Conservation (phyloP, 1,140 invertebrate species). For the Pseudomyrmex cubaensis region DNA sequence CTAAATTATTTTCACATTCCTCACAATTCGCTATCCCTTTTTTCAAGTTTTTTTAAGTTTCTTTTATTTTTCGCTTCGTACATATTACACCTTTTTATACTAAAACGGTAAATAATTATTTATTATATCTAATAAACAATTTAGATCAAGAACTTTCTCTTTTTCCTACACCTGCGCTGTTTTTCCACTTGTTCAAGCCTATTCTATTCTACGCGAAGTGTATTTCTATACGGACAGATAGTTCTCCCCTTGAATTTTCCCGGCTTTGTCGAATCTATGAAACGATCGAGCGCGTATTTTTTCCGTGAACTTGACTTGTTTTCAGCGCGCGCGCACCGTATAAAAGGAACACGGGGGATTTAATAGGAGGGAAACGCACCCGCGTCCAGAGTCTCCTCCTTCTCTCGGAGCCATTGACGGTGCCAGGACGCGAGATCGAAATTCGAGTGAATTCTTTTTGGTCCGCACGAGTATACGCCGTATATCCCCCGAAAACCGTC, state of each 20-base stretch:
- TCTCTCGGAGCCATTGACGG: constrained; percentile 21
- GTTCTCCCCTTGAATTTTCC: constrained; percentile 28
- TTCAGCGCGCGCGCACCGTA: constrained; percentile 27
- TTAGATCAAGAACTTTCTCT: background rate
- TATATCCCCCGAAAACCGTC: constrained; percentile 66
- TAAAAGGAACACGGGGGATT: constrained; percentile 25
- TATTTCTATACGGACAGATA: background rate
- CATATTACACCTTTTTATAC: background rate
- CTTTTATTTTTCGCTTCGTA: background rate
- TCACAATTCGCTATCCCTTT: background rate
- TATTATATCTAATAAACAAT: too few relatives aligned
- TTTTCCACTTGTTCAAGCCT: background rate
- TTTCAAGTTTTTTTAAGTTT: background rate
- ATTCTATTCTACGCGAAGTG: background rate
- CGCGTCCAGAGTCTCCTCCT: background rate
- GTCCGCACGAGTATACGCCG: constrained; percentile 10
- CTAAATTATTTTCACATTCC: background rate
- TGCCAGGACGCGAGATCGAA: constrained; percentile 64
- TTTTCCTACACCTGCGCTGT: background rate
- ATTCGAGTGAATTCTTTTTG: constrained; percentile 64
- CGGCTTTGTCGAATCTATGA: constrained; percentile 12
- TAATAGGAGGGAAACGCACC: constrained; percentile 7
- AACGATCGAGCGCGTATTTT: constrained; percentile 17
- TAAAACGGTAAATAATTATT: background rate
- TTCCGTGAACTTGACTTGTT: constrained; percentile 46